Conservation (phyloP, 2,797 vertebrate species). For the Manis javanica region DNA sequence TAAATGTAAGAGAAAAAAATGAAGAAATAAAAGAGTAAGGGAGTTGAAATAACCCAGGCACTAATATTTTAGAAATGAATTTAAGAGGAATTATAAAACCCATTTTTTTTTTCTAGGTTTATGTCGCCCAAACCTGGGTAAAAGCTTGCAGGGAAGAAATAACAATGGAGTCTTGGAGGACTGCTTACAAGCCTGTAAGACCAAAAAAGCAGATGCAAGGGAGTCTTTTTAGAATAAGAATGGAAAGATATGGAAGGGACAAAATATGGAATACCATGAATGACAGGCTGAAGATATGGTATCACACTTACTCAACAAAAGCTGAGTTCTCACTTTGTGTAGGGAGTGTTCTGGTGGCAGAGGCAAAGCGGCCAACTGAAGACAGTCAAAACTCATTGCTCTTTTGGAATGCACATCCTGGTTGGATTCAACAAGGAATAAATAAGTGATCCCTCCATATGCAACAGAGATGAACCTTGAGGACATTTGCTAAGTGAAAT, state of each 20-base stretch:
- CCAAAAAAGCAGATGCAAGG: background rate
- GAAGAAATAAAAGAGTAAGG: background rate
- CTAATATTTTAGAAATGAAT: background rate
- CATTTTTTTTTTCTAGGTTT: background rate
- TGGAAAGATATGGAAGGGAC: background rate
- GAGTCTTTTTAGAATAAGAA: background rate
- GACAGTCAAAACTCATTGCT: background rate
- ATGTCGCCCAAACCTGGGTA: background rate
- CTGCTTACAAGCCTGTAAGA: background rate
- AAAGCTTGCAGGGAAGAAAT: background rate
- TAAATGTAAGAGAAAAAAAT: background rate
- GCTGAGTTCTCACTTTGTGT: background rate
- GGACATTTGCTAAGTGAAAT: background rate
- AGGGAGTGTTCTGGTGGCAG: background rate
- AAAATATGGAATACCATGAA: background rate
- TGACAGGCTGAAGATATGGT: background rate
- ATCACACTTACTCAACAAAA: background rate
- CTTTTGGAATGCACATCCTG: background rate
- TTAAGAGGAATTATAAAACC: background rate
- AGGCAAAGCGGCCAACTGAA: background rate
- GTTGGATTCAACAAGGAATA: background rate
- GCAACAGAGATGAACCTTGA: background rate
- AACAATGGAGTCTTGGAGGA: background rate
- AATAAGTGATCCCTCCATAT: background rate
- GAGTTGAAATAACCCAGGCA: background rate